Base-by-base conservation (phyloP, 1,140 invertebrate genomes). In the Chymomyza costata region DNA sequence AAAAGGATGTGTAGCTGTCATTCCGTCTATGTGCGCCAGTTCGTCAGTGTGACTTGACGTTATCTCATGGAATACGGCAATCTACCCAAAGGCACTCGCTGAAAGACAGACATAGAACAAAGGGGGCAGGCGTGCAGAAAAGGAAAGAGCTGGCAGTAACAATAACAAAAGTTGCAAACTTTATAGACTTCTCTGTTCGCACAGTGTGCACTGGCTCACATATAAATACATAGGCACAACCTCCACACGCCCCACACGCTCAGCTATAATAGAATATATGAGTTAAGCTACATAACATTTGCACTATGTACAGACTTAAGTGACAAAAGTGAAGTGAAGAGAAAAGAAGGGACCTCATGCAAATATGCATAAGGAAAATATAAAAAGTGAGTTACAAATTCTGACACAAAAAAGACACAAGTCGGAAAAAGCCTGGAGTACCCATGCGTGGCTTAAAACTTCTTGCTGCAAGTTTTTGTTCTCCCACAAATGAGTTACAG, bases 11-110 rank as follows among this genome's bases (percentile, higher is more conserved):
- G 57, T 52, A 61, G 61, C 46, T 51, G 41, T 32, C 11, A 16
- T 39, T 10, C 44, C 43, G 54, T 58, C 51, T 49, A 8, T 10
- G 32, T 64, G 69, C 25, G 25, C 60, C 64, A 28, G 41, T 31
- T 46, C 64, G 69, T 73, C 68, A 64, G 67, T 73, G 68, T 63
- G 43, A 32, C 39, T 71, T 49, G 57, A 66, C 39, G 71, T 71
- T 78, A 78, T 70, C 69, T 65, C 32, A 40, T 57, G 54, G 65
- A 71, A 78, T 78, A 71, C 73, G 73, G 73, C 66, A 71, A 80
- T 71, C 63, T 67, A 50, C 57, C 57, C 54, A 38, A 46, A 46
- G 52, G 54, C 60, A 25, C 37, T 47, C 25, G 34, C 34, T 37
- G 54, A 48, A 50, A 66, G 39, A 48, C 39, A 31, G 13, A 53